Evolutionary conservation across 2,797 vertebrate genomes (phyloP).

Genomic region (Trachurus trachurus): DNA sequence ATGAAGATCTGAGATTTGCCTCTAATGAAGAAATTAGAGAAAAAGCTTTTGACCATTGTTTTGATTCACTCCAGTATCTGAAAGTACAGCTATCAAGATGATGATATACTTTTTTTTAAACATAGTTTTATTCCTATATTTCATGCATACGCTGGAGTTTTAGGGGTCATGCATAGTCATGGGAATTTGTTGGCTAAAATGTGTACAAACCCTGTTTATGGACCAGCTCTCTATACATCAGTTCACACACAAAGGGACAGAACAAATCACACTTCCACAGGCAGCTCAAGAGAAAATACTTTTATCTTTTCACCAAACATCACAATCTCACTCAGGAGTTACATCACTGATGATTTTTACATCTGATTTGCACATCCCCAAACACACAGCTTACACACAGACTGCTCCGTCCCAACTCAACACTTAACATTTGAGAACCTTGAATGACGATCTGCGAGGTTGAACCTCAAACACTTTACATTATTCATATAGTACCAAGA

Average conservation of each 20-base stretch:
- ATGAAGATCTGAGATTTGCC: not conserved
- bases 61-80: no score
- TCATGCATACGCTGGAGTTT: no score
- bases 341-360: slow-evolving; percentile 34
- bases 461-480: not conserved
- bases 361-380: slow-evolving; percentile 32
- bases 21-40: no score
- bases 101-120: no score
- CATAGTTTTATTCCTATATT: no score
- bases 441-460: not conserved
- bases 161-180: no score
- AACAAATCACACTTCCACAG: not conserved
- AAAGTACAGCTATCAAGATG: no score
- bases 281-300: slow-evolving; percentile 31
- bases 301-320: slow-evolving; percentile 42
- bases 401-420: not conserved
- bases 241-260: not conserved
- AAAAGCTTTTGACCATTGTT: no score
- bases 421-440: not conserved
- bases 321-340: slow-evolving; percentile 17
- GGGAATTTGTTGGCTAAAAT: no score
- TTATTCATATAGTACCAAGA: not conserved
- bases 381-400: slow-evolving; percentile 26
- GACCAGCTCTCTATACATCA: no score
- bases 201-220: no score